Evolutionary conservation across 2,797 vertebrate genomes (phyloP), one percentile per base, ranked within the genome.

Genomic region (Mionectes olivaceus): DNA sequence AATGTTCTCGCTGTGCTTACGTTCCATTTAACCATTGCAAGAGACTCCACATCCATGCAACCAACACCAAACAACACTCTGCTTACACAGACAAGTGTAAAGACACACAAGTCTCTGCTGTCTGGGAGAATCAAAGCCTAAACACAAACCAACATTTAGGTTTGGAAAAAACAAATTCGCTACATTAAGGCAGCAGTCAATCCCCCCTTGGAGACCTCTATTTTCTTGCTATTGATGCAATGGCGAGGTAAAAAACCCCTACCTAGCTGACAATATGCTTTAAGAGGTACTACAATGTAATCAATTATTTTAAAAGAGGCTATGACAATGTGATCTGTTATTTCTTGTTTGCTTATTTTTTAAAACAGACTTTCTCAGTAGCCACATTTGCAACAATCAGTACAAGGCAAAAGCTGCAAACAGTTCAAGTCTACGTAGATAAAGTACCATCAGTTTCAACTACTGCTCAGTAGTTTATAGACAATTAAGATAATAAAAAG

Each of bases 51-150:
- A 93, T 47, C 60, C 74, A 75, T 2, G 7, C 43, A 77, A 70
- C 44, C 74, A 28, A 50, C 73, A 83, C 43, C 74, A 87, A 87
- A 67, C 17, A 60, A 2, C 44, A 13, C 35, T 63, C 69, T 73
- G 64, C 61, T 82, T 82, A 82, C 83, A 76, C 35, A 79, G 27
- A 33, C 18, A 13, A 28, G 37, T 61, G 27, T 30, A 60, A 6
- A 32, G 61, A 71, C 86, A 91, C 3, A 1, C 46, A 55, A 67
- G 19, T 24, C 57, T 88, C 55, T 93, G 78, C 74, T 95, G 33
- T 49, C 68, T 60, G 68, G 43, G 59, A 89, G 35, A 83, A 79
- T 39, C 74, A 93, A 94, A 87, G 53, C 91, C 89, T 80, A 61
- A 92, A 85, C 46, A 85, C 46, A 92, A 78, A 67, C 25, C 53